Percentiles rank a stretch among this genome's conserved stretches.
phyloP scores from a whole-genome alignment of 2,888 invertebrate species.

The Caenorhabditis drosophilae region DNA sequence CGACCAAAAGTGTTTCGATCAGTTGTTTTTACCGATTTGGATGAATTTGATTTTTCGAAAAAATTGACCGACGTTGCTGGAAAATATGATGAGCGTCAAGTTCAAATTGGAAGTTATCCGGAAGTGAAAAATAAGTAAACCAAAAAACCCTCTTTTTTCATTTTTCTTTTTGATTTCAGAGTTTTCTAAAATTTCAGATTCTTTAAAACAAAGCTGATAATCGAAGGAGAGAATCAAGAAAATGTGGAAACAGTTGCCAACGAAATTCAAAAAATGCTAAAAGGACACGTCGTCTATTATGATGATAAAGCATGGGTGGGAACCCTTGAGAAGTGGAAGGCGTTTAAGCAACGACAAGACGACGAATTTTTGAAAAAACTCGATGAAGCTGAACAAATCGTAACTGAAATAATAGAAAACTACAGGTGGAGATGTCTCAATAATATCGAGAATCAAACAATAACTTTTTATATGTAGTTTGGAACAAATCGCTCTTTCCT shows the following conservation, averaged over 20 bases:
- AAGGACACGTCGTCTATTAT: conserved; percentile 71
- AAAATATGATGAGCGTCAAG: conserved; percentile 70
- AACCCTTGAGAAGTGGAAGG: conserved; percentile 60
- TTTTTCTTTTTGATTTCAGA: not conserved
- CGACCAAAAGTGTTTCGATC: conserved; percentile 38
- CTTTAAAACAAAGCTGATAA: conserved; percentile 73
- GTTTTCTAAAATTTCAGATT: conserved; percentile 67
- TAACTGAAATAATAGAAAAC: conserved; percentile 69
- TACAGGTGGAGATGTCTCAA: conserved; percentile 53
- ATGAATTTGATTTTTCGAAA: conserved; percentile 71
- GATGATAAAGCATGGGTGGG: conserved; percentile 70
- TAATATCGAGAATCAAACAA: too few relatives aligned
- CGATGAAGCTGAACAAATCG: conserved; percentile 67
- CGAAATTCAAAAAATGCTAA: conserved; percentile 44
- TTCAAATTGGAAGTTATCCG: conserved; percentile 76
- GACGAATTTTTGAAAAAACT: conserved; percentile 53
- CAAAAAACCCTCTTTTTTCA: not conserved
- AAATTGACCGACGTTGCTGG: conserved; percentile 71
- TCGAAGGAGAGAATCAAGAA: conserved; percentile 72
- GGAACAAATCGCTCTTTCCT: conserved; percentile 84
- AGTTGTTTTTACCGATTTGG: conserved; percentile 69
- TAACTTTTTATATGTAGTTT: conserved; percentile 74
- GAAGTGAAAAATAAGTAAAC: conserved; percentile 71
- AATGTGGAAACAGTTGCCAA: conserved; percentile 36
- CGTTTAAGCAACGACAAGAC: conserved; percentile 26